A percentile compares a stretch with the other conserved stretches of the same genome.
phyloP scores from a whole-genome alignment of 2,113 vertebrate species.

The Heliornis fulica region DNA sequence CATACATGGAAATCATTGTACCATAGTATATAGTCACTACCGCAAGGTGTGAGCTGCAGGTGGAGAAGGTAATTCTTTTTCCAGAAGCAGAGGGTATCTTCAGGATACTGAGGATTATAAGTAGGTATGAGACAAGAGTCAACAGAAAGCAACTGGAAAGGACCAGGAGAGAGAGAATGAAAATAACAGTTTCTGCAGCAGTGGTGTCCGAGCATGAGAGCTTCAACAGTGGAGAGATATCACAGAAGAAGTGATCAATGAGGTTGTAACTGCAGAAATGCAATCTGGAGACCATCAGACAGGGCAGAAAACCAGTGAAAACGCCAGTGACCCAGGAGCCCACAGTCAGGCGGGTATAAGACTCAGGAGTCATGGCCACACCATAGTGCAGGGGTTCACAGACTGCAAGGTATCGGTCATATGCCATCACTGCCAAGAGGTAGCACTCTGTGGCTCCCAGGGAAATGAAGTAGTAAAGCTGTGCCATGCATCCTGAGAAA shows the following conservation, averaged over 20 bases:
- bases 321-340: not conserved
- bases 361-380: not conserved
- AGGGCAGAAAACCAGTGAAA: slow-evolving; percentile 1
- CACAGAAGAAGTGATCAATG: slow-evolving; percentile 49
- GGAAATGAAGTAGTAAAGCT: slow-evolving; percentile 41
- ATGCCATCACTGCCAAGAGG: slow-evolving; percentile 42
- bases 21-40: slow-evolving; percentile 34
- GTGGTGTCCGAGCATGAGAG: slow-evolving; percentile 13
- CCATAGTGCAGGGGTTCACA: slow-evolving; percentile 1
- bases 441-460: slow-evolving; percentile 37
- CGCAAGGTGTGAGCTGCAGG: slow-evolving; percentile 42
- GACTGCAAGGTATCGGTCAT: not conserved
- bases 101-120: not conserved
- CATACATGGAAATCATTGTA: slow-evolving; percentile 47
- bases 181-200: not conserved
- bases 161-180: not conserved
- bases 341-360: not conserved
- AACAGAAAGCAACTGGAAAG: slow-evolving; percentile 3
- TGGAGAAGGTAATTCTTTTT: slow-evolving; percentile 28
- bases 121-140: slow-evolving; percentile 20
- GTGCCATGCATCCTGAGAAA: not conserved
- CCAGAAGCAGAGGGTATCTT: slow-evolving; percentile 4
- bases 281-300: not conserved
- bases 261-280: slow-evolving; percentile 1
- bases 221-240: slow-evolving; percentile 27